Evolutionary conservation across 2,113 vertebrate genomes (phyloP).

Genomic region (Egretta garzetta): DNA sequence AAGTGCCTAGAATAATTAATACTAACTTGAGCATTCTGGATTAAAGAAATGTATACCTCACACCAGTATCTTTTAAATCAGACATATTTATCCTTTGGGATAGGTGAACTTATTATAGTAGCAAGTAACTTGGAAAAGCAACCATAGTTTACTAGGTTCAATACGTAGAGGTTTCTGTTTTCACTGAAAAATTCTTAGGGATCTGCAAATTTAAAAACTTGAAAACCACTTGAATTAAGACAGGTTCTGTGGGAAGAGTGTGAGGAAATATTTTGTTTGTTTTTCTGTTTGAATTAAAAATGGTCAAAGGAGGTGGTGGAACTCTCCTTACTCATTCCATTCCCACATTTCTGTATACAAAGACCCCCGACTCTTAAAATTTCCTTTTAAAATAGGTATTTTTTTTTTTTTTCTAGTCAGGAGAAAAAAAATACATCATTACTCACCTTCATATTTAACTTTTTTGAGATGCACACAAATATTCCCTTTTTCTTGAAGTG

Average conservation of each 20-base stretch:
- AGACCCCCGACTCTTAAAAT: neutral
- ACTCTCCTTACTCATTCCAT: neutral
- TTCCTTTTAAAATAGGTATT: neutral
- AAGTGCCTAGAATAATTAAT: neutral
- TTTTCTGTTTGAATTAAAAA: neutral
- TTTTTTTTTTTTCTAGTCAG: neutral
- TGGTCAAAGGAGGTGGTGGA: neutral
- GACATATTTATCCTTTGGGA: neutral
- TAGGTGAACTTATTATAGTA: neutral
- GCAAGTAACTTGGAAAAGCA: neutral
- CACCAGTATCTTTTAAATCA: neutral
- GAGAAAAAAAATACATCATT: fast-evolving
- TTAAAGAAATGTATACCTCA: neutral
- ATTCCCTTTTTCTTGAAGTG: neutral
- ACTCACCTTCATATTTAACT: neutral
- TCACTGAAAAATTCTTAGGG: neutral
- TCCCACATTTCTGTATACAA: neutral
- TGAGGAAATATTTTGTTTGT: neutral
- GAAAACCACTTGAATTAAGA: neutral
- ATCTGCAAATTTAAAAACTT: neutral
- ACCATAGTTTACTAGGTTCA: neutral
- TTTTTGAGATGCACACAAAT: neutral
- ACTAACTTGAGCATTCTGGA: neutral
- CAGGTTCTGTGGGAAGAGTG: neutral
- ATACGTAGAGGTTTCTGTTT: neutral